Evolutionary conservation across 2,797 vertebrate species (phyloP).

Genomic region (Siniperca undulata): DNA sequence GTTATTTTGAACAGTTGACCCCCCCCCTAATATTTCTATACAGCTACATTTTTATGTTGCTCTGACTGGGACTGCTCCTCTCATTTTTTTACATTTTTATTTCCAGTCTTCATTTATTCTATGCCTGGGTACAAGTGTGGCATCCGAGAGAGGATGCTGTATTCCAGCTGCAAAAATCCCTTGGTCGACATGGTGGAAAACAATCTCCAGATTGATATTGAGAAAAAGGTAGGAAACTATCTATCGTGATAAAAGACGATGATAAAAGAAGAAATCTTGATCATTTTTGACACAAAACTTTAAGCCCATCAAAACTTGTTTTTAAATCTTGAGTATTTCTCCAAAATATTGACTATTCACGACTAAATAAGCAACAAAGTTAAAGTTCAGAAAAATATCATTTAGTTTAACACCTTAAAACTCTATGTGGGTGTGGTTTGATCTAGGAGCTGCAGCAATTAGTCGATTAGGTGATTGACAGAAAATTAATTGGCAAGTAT

Average conservation of each 20-base stretch:
- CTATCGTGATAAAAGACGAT: background rate
- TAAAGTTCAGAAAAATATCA: background rate
- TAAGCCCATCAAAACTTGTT: background rate
- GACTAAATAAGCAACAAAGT: background rate
- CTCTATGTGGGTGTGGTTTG: background rate
- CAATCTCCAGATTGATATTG: slow-evolving; percentile 89
- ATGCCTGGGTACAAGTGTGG: slow-evolving; percentile 98
- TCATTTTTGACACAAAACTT: background rate
- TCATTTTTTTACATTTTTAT: background rate
- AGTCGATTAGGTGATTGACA: background rate
- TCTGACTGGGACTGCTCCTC: fast-evolving
- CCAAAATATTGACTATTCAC: background rate
- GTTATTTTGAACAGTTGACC: background rate
- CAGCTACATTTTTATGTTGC: fast-evolving
- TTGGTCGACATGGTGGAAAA: slow-evolving; percentile 93
- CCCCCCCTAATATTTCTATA: background rate
- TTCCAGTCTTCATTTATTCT: slow-evolving; percentile 97
- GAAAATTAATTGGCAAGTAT: too few species aligned
- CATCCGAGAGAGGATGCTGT: slow-evolving; percentile 97
- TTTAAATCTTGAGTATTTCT: background rate
- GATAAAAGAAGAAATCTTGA: background rate
- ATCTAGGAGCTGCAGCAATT: background rate
- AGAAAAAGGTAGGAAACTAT: slow-evolving; percentile 89
- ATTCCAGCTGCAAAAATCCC: slow-evolving; percentile 97
- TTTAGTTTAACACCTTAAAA: background rate